A percentile compares a stretch with the other conserved stretches of the same genome.
Evolutionary conservation across 1,140 invertebrate species (phyloP).

Genomic region (Drosophila miranda): DNA sequence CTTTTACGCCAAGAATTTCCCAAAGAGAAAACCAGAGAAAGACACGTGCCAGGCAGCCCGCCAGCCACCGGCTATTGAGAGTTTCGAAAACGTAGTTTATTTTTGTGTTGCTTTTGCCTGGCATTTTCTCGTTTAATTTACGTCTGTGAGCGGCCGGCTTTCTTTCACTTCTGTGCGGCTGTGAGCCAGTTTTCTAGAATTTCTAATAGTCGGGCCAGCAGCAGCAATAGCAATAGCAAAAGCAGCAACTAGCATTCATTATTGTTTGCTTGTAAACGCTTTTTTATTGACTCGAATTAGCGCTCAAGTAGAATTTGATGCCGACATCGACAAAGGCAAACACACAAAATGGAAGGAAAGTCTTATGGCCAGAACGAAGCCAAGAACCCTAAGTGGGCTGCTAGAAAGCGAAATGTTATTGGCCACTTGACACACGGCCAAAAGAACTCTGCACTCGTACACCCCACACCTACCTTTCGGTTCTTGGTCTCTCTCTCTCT

Average conservation of each 20-base stretch:
- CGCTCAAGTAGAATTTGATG: slow-evolving; percentile 73
- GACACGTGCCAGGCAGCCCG: slow-evolving; percentile 54
- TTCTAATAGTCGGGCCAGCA: slow-evolving; percentile 49
- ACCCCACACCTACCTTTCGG: not conserved
- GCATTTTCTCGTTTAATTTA: slow-evolving; percentile 70
- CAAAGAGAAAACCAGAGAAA: slow-evolving; percentile 44
- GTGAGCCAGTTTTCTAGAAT: slow-evolving; percentile 71
- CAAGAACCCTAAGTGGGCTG: slow-evolving; percentile 41
- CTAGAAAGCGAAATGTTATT: slow-evolving; percentile 69
- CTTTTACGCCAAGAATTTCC: slow-evolving; percentile 67
- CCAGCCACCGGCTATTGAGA: slow-evolving; percentile 43
- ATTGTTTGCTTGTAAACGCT: slow-evolving; percentile 62
- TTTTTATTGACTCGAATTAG: slow-evolving; percentile 73
- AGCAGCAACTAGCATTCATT: slow-evolving; percentile 44
- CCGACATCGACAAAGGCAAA: slow-evolving; percentile 37
- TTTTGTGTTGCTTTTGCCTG: slow-evolving; percentile 21
- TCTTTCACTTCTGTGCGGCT: slow-evolving; percentile 54
- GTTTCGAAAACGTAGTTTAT: slow-evolving; percentile 26
- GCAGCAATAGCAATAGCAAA: slow-evolving; percentile 1
- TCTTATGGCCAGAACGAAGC: slow-evolving; percentile 41
- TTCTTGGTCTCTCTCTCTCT: slow-evolving; percentile 14
- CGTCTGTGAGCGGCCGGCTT: slow-evolving; percentile 43
- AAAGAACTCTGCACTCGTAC: slow-evolving; percentile 30
- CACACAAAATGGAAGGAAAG: slow-evolving; percentile 47
- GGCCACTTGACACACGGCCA: slow-evolving; percentile 47